phyloP scores from a whole-genome alignment of 2,113 vertebrate species.

The Hemiprocne comata region DNA sequence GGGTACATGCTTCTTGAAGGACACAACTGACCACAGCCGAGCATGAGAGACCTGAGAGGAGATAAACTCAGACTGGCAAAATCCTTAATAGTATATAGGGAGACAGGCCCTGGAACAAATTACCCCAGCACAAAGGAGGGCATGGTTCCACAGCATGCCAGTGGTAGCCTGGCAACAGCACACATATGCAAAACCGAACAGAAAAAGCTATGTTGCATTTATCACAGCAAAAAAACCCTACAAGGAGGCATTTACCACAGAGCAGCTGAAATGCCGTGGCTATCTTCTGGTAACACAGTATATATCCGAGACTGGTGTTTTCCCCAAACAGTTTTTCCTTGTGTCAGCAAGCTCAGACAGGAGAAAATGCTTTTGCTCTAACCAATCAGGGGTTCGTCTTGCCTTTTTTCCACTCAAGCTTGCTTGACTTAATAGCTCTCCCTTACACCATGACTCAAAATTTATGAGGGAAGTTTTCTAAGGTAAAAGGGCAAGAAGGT shows the following conservation, averaged over 20 bases:
- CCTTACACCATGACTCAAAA: neutral
- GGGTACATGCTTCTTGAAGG: neutral
- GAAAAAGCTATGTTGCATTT: neutral
- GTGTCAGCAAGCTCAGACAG: slow-evolving; percentile 48
- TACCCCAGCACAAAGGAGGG: neutral
- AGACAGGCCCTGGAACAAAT: neutral
- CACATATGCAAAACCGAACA: neutral
- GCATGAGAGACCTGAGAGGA: neutral
- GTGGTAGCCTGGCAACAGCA: neutral
- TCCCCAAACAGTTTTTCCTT: slow-evolving; percentile 24
- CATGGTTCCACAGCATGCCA: neutral
- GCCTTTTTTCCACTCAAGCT: neutral
- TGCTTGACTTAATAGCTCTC: neutral
- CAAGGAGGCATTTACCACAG: neutral
- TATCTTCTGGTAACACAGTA: neutral
- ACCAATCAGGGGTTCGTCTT: neutral
- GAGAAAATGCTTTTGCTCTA: neutral
- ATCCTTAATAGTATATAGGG: neutral
- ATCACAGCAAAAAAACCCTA: neutral
- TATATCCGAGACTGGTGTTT: neutral
- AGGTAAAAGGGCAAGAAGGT: slow-evolving; percentile 43
- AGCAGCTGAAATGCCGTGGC: neutral
- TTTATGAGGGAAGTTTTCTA: slow-evolving; percentile 17
- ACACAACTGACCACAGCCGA: neutral
- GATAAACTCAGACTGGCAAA: neutral